phyloP scores from a whole-genome alignment of 1,140 invertebrate genomes.

The Lithobius niger region DNA sequence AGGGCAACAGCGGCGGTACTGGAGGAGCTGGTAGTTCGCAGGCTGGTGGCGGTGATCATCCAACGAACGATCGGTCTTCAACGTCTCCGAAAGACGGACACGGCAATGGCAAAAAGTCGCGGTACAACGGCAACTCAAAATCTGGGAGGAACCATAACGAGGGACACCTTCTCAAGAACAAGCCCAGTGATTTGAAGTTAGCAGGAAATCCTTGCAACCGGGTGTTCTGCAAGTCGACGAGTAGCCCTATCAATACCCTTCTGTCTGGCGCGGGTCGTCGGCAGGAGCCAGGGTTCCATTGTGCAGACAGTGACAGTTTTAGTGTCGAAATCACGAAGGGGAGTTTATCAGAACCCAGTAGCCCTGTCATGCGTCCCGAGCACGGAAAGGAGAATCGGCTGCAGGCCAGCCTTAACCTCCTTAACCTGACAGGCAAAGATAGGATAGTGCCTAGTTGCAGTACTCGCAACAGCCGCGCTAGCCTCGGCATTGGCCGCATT shows the following conservation, averaged over 20 bases:
- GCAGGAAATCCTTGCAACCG: not conserved
- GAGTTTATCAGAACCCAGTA: constrained; percentile 4
- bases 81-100: not conserved
- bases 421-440: constrained; percentile 1
- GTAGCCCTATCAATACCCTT: not conserved
- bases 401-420: constrained; percentile 3
- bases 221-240: constrained; percentile 1
- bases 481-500: constrained; percentile 1
- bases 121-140: not conserved
- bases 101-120: not conserved
- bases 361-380: not conserved
- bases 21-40: not conserved
- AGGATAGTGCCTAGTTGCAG: not conserved
- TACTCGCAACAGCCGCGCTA: not conserved
- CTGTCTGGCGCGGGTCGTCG: not conserved
- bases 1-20: not conserved
- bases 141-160: not conserved
- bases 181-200: not conserved
- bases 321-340: not conserved
- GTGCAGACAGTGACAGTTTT: not conserved
- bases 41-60: not conserved
- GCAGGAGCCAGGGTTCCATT: not conserved
- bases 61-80: not conserved
- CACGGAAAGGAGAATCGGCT: not conserved
- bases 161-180: not conserved